Base-by-base conservation (phyloP, 2,797 vertebrate species). In the Emys orbicularis region DNA sequence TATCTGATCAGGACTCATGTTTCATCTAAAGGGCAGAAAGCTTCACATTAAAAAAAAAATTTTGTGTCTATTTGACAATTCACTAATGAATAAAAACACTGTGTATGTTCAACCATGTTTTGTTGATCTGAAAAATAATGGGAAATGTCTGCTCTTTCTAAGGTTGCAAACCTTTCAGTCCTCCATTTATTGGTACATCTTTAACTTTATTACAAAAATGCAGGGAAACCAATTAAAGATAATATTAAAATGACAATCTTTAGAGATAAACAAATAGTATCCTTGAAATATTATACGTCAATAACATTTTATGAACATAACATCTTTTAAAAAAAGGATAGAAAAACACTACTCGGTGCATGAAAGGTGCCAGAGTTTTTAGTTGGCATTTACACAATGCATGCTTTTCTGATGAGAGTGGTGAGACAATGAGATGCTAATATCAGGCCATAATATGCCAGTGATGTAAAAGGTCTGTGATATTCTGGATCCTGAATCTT, bases 91-190 rank as follows among this genome's bases (percentile, higher is more conserved):
- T n/a, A 50, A 34, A 50, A 68, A 68, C 12, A 3, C 37, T 4
- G 1, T 3, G 5, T 13, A 15, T 3, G 4, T 5, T 12, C 47
- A 72, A 2, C 61, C 83, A 9, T 0, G 27, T 31, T 23, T 49
- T 41, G 47, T 47, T 13, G 21, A 21, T 37, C 34, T 81, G n/a
- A 56, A 41, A 54, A 23, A 81, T 16, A 81, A 81, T n/a, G 79
- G 52, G 29, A 81, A 56, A 54, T 81, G n/a, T 12, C 92, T 6
- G 8, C 83, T 87, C 47, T 44, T 56, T 3, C 5, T 5, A 3
- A 6, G 9, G 29, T 49, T 56, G 57, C 90, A 81, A 59, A n/a
- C 37, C 19, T 34, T 13, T 16, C 37, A 79, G 0, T 15, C 29
- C 27, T 85, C 50, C 31, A 25, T 19, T 72, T 29, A 16, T 3